Base-by-base conservation (phyloP, 2,113 vertebrate species). In the Heterotilapia buettikoferi region DNA sequence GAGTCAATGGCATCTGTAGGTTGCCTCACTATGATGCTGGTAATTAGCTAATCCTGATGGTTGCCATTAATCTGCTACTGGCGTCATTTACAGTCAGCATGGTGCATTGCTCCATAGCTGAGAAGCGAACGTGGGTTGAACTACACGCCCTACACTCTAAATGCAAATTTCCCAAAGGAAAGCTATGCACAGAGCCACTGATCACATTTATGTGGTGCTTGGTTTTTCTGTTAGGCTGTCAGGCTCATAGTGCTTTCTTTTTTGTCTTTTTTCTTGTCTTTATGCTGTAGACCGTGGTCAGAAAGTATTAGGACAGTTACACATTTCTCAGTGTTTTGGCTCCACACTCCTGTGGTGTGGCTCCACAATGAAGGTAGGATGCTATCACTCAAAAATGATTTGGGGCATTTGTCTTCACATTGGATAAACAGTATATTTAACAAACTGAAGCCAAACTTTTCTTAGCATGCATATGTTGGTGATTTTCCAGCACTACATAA, bases 21-120 rank as follows among this genome's bases (percentile, higher is more conserved):
- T 90, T 91, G 71, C 86, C 84, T 88, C 84, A 84, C 87, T 88
- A 73, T 78, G 79, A 45, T 82, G 89, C 24, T 88, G 86, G 92
- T 95, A 92, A 94, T 94, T 89, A 94, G 84, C 86, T 92, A 84
- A 94, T 95, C 80, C 89, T 92, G 93, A 93, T 87, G 83, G 88
- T 79, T 92, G 92, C 89, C 93, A 94, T 95, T 94, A 92, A 93
- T 95, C 88, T 94, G 86, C 85, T 50, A 18, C 90, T 86, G 88
- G 68, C 71, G 76, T 92, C 90, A 88, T 92, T 93, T 94, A 93
- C 80, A 91, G 86, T 83, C 66, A 40, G 81, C 80, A 68, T 87
- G 90, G 86, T 79, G 86, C 91, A 85, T 82, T 78, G 83, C 79
- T 89, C 80, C 36, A 63, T 71, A 36, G 80, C 86, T 6, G 63